These are phyloP conservation scores for Mixornis gularis DNA, from an alignment of 2,113 vertebrate genomes.

Conservation along the genomic window DNA sequence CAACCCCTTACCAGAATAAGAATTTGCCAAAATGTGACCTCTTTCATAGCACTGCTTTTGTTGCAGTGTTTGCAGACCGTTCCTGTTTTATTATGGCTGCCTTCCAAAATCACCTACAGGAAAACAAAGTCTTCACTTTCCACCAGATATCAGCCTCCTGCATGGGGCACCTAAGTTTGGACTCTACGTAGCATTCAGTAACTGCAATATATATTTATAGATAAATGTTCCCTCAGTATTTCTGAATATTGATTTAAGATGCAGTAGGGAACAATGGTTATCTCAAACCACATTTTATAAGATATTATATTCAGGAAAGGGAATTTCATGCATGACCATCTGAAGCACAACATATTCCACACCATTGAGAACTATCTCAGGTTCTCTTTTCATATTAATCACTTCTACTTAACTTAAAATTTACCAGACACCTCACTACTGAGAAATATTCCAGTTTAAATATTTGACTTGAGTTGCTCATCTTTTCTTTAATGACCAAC, in stretches of 20 bases:
- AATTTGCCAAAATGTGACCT: not conserved
- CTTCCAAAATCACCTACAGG: not conserved
- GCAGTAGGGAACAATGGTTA: conserved; percentile 37
- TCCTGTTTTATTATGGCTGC: not conserved
- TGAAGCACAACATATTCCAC: conserved; percentile 61
- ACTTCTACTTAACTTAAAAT: conserved; percentile 64
- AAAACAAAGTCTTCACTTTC: not conserved
- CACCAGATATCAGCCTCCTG: not conserved
- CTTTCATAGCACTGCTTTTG: not conserved
- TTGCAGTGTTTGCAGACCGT: not conserved
- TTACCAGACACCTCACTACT: conserved; percentile 33
- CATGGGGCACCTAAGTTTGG: not conserved
- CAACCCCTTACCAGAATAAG: not conserved
- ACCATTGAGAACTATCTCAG: conserved; percentile 51
- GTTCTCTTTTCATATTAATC: conserved; percentile 53
- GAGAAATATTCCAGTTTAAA: conserved; percentile 54
- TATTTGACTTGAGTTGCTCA: conserved; percentile 55
- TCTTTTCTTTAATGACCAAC: conserved; percentile 70
- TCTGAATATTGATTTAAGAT: conserved; percentile 60
- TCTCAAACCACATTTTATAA: conserved; percentile 54
- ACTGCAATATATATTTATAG: not conserved
- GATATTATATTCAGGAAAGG: conserved; percentile 47
- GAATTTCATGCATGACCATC: conserved; percentile 58
- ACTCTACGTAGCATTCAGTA: conserved; percentile 22
- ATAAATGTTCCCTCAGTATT: conserved; percentile 18